These are phyloP conservation scores for Drosophila mercatorum DNA, from an alignment of 2,888 invertebrate genomes.

Conservation along the genomic window DNA sequence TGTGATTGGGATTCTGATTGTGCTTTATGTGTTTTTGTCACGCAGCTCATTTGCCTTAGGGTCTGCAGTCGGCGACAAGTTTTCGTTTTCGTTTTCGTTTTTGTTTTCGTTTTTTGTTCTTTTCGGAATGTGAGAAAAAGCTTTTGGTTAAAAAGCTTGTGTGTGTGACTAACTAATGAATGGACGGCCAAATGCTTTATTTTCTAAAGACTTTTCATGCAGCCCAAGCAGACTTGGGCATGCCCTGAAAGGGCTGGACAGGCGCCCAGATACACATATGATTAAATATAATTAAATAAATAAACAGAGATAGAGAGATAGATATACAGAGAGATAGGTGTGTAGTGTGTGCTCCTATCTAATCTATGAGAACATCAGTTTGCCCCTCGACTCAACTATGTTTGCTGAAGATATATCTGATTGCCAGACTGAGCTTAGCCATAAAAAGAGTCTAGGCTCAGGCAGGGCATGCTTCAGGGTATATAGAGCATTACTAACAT, in stretches of 20 bases:
- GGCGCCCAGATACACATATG: not conserved
- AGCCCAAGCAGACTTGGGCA: not conserved
- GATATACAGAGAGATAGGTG: not conserved
- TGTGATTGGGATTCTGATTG: not conserved
- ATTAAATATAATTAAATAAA: too few species aligned
- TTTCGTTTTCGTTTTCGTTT: not conserved
- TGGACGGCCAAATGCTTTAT: not conserved
- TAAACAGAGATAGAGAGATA: not conserved
- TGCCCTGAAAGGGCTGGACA: not conserved
- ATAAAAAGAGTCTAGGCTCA: too few species aligned
- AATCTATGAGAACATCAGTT: not conserved
- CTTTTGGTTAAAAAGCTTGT: slow-evolving; percentile 25
- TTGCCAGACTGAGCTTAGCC: not conserved
- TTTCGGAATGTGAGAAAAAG: slow-evolving; percentile 40
- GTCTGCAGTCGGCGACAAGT: not conserved
- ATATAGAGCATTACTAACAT: not conserved
- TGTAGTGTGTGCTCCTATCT: too few species aligned
- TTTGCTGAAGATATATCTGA: not conserved
- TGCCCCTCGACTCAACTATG: not conserved
- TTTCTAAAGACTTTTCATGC: not conserved
- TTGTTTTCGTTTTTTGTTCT: not conserved
- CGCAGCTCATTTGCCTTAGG: slow-evolving; percentile 22
- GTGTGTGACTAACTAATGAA: slow-evolving; percentile 23
- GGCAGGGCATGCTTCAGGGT: too few species aligned
- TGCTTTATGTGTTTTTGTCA: slow-evolving; percentile 9